Conservation (phyloP, 2,888 invertebrate genomes). For the Dryadula phaetusa region DNA sequence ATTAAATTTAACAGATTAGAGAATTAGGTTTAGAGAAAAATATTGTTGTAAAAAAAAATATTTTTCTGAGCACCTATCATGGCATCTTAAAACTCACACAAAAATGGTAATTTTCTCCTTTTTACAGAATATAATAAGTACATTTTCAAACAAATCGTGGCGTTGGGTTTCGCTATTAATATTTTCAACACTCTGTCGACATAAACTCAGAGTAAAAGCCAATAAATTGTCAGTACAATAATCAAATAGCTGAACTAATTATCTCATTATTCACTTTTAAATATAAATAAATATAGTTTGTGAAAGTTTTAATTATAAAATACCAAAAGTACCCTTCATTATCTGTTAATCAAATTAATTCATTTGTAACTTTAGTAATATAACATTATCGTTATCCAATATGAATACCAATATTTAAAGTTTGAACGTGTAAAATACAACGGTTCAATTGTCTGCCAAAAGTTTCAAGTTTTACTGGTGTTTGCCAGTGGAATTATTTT, state of each 20-base stretch:
- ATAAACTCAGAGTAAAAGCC: no score
- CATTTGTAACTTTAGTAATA: neutral
- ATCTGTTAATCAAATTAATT: neutral
- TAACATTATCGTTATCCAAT: neutral
- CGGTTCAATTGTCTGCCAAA: neutral
- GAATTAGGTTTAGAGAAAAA: no score
- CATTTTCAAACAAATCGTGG: neutral
- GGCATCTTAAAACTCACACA: no score
- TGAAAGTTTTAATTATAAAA: neutral
- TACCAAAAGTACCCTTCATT: neutral
- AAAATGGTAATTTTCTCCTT: no score
- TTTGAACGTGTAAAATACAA: neutral
- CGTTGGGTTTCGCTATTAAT: neutral
- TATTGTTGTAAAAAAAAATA: no score
- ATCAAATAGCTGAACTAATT: no score
- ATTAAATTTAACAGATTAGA: no score
- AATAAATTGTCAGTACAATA: no score
- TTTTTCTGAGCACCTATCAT: no score
- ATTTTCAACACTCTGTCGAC: no score
- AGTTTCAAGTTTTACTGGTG: constrained; percentile 1
- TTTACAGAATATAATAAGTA: no score
- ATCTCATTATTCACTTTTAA: no score
- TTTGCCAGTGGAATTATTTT: neutral
- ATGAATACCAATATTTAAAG: constrained; percentile 2
- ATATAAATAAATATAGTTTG: neutral